Base-by-base conservation (phyloP, 2,113 vertebrate species). In the Erpornis zantholeuca region DNA sequence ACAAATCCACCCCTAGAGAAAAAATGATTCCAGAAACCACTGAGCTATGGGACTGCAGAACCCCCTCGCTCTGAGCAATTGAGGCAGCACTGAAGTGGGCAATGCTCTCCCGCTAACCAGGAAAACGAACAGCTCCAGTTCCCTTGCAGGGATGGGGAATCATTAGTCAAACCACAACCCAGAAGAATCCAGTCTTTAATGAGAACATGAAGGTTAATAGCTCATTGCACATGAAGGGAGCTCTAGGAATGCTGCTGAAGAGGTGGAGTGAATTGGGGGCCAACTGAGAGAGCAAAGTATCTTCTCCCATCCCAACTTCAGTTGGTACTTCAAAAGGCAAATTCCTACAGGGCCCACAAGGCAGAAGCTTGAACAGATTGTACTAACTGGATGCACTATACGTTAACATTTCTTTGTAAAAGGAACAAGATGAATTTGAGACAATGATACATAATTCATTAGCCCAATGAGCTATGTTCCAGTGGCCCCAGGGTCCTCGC, bases 341-440 rank as follows among this genome's bases (percentile, higher is more conserved):
- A 88, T 73, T 94, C 65, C 88, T 96, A 83, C 70, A 94, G 90
- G 96, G 95, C 64, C 84, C 95, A 90, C 64, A 94, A 66, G 96
- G 91, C 93, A 97, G 92, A 97, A 97, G 96, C 85, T 94, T 96
- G 96, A 94, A 95, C 88, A 94, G 91, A 96, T 96, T 82, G 29
- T 79, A 93, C 65, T 71, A 95, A 95, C 56, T 93, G 92, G 49
- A 97, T 68, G 86, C 68, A 56, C 73, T 93, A 90, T 22, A 49
- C 3, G 3, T 76, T 95, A 86, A 91, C 0, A 2, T 86, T 79
- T 95, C 91, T 96, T 97, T 97, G 93, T 97, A 94, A 96, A 97
- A 97, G 84, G 95, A 97, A 94, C 88, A 97, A 96, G 96, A 97
- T 90, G 95, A 95, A 97, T 97, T 96, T 86, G 72, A 94, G 77